Evolutionary conservation across 2,888 invertebrate genomes (phyloP).

Genomic region (Watsonalla binaria): DNA sequence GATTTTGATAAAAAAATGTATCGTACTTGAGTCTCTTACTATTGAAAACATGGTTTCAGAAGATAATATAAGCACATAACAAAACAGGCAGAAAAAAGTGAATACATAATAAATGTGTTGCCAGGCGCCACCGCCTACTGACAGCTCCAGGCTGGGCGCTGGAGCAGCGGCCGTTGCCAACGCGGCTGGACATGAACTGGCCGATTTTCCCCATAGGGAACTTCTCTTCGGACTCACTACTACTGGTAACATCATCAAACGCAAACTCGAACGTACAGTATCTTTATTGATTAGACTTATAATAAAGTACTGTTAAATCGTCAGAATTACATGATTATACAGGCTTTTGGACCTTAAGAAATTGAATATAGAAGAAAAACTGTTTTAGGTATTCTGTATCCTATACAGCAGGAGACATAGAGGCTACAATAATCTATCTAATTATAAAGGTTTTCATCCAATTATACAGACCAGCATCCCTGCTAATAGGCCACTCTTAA

Average conservation of each 20-base stretch:
- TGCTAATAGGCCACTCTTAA: too few relatives aligned
- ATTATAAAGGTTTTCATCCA: too few relatives aligned
- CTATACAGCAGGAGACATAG: too few relatives aligned
- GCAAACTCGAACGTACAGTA: background rate
- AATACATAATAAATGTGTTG: slow-evolving; percentile 1
- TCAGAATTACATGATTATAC: too few relatives aligned
- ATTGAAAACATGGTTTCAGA: too few relatives aligned
- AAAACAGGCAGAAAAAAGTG: too few relatives aligned
- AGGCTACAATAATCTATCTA: too few relatives aligned
- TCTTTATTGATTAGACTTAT: too few relatives aligned
- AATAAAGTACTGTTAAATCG: too few relatives aligned
- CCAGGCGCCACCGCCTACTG: slow-evolving; percentile 78
- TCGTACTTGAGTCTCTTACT: too few relatives aligned
- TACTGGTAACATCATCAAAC: slow-evolving; percentile 56
- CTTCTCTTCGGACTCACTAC: slow-evolving; percentile 91
- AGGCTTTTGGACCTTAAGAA: background rate
- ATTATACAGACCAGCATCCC: too few relatives aligned
- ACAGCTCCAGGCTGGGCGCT: slow-evolving; percentile 67
- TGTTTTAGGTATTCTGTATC: background rate
- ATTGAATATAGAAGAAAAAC: background rate
- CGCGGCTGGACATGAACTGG: slow-evolving; percentile 88
- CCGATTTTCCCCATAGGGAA: slow-evolving; percentile 89
- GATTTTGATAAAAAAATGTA: too few relatives aligned
- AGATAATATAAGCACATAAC: background rate
- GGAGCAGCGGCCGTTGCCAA: slow-evolving; percentile 82